Evolutionary conservation across 2,888 invertebrate genomes (phyloP).

Genomic region (Poecilobothrus nobilitatus): DNA sequence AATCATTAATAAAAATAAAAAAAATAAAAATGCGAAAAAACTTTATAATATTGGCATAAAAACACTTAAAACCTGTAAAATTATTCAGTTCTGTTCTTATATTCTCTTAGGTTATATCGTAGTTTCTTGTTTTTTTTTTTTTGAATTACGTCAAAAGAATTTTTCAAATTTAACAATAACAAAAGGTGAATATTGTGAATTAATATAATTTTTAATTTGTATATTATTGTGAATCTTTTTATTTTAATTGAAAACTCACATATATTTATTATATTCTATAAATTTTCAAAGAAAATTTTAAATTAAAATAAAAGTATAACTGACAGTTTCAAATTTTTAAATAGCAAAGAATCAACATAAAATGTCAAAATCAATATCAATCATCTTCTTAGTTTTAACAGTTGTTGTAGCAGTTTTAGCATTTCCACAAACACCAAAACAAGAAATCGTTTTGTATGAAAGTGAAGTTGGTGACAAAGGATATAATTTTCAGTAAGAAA

Average conservation of each 20-base stretch:
- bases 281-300: too few relatives aligned
- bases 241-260: too few relatives aligned
- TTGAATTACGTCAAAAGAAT: background rate
- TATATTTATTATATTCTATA: too few relatives aligned
- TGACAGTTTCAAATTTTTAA: too few relatives aligned
- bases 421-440: background rate
- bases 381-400: background rate
- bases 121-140: background rate
- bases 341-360: too few relatives aligned
- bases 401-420: background rate
- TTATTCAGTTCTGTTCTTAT: background rate
- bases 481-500: constrained; percentile 19
- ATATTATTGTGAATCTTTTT: too few relatives aligned
- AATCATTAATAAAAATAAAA: background rate
- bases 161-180: too few relatives aligned
- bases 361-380: background rate
- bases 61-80: background rate
- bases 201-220: too few relatives aligned
- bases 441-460: constrained; percentile 18
- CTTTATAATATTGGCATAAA: background rate
- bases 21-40: background rate
- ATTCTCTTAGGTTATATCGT: background rate
- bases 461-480: constrained; percentile 18
- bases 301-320: too few relatives aligned
- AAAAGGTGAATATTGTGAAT: too few relatives aligned